phyloP scores from a whole-genome alignment of 1,140 invertebrate genomes.

The Chlorops oryzae region DNA sequence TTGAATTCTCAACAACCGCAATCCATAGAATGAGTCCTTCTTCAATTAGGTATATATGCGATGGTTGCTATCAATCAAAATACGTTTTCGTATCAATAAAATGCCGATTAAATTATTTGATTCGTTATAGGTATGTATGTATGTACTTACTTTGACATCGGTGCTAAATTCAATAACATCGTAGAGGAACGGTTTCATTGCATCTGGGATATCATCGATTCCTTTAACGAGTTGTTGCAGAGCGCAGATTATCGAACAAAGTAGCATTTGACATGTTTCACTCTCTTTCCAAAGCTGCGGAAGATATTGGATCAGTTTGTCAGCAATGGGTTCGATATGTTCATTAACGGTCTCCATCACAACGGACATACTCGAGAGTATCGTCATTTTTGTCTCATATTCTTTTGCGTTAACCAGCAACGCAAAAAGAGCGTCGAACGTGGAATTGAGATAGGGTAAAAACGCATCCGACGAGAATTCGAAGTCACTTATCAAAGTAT shows the following conservation, averaged over 20 bases:
- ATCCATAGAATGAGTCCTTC: constrained; percentile 89
- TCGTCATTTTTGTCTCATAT: constrained; percentile 91
- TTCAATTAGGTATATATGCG: constrained; percentile 84
- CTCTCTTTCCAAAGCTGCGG: constrained; percentile 83
- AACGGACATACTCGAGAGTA: constrained; percentile 83
- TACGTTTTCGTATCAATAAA: background rate
- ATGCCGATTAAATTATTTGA: background rate
- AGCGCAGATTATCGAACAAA: constrained; percentile 85
- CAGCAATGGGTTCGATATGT: constrained; percentile 60
- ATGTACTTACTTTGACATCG: constrained; percentile 54
- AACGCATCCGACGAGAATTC: constrained; percentile 85
- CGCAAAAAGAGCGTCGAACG: constrained; percentile 73
- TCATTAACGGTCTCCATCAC: constrained; percentile 80
- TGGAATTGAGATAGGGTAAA: constrained; percentile 68
- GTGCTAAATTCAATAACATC: constrained; percentile 75
- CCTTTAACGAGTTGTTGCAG: constrained; percentile 57
- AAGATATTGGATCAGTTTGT: constrained; percentile 72
- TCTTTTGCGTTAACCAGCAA: constrained; percentile 82
- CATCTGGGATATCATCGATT: constrained; percentile 55
- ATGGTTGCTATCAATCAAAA: constrained; percentile 62
- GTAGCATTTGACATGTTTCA: constrained; percentile 80
- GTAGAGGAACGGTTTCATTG: constrained; percentile 63
- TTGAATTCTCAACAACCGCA: constrained; percentile 71
- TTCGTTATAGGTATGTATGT: background rate
- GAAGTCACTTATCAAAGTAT: constrained; percentile 83